Base-by-base conservation (phyloP, 2,797 vertebrate species). In the Psittacula derbiana region DNA sequence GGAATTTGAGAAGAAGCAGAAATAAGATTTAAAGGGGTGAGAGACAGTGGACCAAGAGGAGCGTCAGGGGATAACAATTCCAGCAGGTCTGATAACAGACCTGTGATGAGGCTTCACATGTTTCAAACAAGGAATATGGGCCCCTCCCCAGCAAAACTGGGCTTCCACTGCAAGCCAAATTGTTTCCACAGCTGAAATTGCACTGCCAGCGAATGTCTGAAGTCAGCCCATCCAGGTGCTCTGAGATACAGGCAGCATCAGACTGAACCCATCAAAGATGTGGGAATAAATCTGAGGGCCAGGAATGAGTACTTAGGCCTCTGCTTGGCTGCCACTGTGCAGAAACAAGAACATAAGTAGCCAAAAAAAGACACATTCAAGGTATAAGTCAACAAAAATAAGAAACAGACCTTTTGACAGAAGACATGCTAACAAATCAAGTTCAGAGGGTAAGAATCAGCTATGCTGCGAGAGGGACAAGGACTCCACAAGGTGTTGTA, bases 361-460 rank as follows among this genome's bases (percentile, higher is more conserved):
- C 88, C 90, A 96, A 88, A 92, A 95, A 93, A 86, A 88, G 86
- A 85, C 74, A 85, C 64, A 44, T 92, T 95, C 86, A 93, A 92
- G 71, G 60, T 82, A 78, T 93, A 97, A 93, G 55, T 92, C 93
- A 92, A 84, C 55, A 96, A 95, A 96, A 97, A 95, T 94, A 95
- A 96, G 92, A 94, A 97, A 88, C 93, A 95, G 96, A 97, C 65
- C 47, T 86, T 93, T 90, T 95, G 83, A 96, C 92, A 95, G 71
- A 49, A 93, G 90, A 88, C 64, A 58, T 46, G 60, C 33, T 90
- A 90, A 92, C 73, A 94, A 95, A 96, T 94, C 80, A 90, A 95
- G 44, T 80, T 90, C 21, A 7, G 49, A 16, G 78, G 71, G 52
- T 57, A 91, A 85, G 71, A 96, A 82, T 17, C 52, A 67, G 78